phyloP scores from a whole-genome alignment of 2,113 vertebrate genomes.

The Eubucco bourcierii region DNA sequence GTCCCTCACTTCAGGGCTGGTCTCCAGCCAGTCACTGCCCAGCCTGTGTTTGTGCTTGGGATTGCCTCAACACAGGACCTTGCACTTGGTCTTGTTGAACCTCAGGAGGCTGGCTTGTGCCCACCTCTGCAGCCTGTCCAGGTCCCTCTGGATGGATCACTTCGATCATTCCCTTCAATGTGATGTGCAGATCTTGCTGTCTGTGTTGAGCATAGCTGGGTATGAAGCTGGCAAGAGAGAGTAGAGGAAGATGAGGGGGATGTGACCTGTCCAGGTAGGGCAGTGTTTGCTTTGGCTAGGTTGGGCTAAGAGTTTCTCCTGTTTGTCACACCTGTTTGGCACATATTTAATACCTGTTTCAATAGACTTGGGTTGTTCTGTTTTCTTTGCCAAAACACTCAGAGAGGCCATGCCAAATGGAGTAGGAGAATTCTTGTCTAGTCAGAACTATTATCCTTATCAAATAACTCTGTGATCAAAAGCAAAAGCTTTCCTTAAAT shows the following conservation, averaged over 20 bases:
- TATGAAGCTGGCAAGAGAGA: neutral
- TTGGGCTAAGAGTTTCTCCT: neutral
- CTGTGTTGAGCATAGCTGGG: neutral
- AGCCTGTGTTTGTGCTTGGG: too few species aligned
- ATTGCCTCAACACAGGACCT: too few species aligned
- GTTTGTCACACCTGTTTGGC: neutral
- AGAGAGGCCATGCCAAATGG: neutral
- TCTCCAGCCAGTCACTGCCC: too few species aligned
- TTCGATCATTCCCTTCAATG: neutral
- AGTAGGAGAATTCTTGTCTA: neutral
- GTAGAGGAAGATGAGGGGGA: neutral
- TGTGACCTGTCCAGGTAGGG: neutral
- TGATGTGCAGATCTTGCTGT: neutral
- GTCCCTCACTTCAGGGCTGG: too few species aligned
- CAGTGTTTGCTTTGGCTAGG: neutral
- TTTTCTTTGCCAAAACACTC: slow-evolving; percentile 6
- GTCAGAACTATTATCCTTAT: neutral
- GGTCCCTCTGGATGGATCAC: too few species aligned
- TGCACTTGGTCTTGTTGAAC: too few species aligned
- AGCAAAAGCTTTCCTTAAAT: neutral
- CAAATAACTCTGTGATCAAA: neutral
- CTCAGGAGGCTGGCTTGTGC: too few species aligned
- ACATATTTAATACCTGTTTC: neutral
- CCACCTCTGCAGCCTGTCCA: too few species aligned
- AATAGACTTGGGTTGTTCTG: neutral